Evolutionary conservation across 2,113 vertebrate species (phyloP).

Genomic region (Leptosomus discolor): DNA sequence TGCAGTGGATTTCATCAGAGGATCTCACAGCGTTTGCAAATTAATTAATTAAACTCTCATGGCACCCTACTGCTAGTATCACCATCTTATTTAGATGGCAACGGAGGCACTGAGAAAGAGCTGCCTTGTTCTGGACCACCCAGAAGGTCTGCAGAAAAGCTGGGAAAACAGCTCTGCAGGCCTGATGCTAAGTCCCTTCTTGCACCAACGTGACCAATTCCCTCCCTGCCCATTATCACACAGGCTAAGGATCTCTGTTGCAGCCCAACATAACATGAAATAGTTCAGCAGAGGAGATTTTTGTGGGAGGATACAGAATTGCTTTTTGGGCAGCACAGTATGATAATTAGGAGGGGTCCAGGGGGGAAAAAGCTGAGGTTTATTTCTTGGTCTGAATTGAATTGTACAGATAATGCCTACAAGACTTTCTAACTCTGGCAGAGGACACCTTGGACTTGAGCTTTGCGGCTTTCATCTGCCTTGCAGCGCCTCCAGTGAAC

Average conservation of each 20-base stretch:
- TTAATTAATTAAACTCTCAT: constrained; percentile 61
- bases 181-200: neutral
- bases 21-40: constrained; percentile 37
- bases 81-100: constrained; percentile 45
- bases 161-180: neutral
- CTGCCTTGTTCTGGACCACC: constrained; percentile 24
- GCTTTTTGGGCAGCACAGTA: neutral
- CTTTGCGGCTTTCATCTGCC: constrained; percentile 38
- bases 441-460: constrained; percentile 60
- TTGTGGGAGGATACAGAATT: neutral
- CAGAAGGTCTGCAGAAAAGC: constrained; percentile 1
- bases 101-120: neutral
- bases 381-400: constrained; percentile 11
- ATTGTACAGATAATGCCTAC: neutral
- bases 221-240: neutral
- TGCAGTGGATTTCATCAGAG: constrained; percentile 50
- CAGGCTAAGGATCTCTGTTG: neutral
- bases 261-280: neutral
- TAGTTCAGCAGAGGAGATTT: constrained; percentile 11
- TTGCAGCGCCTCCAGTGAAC: constrained; percentile 21
- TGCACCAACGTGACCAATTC: neutral
- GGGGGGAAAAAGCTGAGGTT: neutral
- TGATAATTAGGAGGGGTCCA: neutral
- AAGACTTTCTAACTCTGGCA: constrained; percentile 3
- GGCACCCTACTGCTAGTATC: constrained; percentile 29